Evolutionary conservation across 2,888 invertebrate species (phyloP).

Genomic region (Limnephilus marmoratus): DNA sequence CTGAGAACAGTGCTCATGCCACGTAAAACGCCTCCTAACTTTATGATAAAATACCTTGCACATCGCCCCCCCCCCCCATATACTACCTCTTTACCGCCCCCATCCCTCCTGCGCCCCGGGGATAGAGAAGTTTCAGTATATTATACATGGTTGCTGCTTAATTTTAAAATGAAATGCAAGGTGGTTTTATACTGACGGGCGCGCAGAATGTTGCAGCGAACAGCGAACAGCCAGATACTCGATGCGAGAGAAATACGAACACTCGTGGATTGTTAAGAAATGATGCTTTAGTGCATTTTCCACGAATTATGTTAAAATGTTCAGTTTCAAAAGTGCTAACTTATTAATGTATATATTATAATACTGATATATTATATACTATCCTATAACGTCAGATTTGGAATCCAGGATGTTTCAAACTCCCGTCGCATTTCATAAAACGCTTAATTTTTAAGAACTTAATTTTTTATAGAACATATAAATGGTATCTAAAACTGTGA

Average conservation of each 20-base stretch:
- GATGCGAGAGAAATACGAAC: slow-evolving; percentile 5
- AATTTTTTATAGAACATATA: no score
- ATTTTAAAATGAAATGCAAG: slow-evolving; percentile 66
- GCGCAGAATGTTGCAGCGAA: slow-evolving; percentile 48
- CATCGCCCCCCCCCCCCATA: slow-evolving; percentile 12
- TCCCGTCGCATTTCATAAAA: no score
- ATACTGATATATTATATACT: no score
- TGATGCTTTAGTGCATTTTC: neutral
- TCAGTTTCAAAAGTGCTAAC: no score
- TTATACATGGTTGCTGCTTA: slow-evolving; percentile 61
- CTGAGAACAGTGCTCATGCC: slow-evolving; percentile 50
- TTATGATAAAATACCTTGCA: slow-evolving; percentile 56
- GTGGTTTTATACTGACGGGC: slow-evolving; percentile 63
- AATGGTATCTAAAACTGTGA: no score
- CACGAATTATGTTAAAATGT: neutral
- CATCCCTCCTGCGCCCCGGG: slow-evolving; percentile 41
- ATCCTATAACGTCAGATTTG: no score
- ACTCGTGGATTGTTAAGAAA: neutral
- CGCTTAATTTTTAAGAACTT: no score
- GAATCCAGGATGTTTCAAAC: no score
- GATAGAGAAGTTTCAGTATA: slow-evolving; percentile 50
- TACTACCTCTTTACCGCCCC: slow-evolving; percentile 23
- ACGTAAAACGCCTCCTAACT: slow-evolving; percentile 59
- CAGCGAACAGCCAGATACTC: slow-evolving; percentile 11
- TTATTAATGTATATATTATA: no score